phyloP scores from a whole-genome alignment of 2,888 invertebrate species.

The Deroplatys truncata region DNA sequence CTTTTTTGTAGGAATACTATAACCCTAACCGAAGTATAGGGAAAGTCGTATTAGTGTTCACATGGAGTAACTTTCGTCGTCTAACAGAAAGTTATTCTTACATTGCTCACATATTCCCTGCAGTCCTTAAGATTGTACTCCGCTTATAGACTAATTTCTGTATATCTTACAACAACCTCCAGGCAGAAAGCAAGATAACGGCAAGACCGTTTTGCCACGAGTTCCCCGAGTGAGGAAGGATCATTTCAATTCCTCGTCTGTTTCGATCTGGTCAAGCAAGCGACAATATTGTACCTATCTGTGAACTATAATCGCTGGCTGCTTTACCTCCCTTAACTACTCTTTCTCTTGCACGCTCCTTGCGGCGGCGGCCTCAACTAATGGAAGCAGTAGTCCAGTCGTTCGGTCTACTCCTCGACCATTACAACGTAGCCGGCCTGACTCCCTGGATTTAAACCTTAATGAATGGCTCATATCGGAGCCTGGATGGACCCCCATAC shows the following conservation, averaged over 20 bases:
- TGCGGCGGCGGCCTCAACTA: slow-evolving; percentile 17
- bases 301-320: neutral
- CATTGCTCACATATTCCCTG: no score
- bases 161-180: no score
- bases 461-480: slow-evolving; percentile 32
- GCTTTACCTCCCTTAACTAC: neutral
- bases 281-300: neutral
- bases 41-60: no score
- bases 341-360: neutral
- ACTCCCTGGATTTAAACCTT: slow-evolving; percentile 23
- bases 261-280: neutral
- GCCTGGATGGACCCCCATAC: slow-evolving; percentile 26
- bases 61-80: no score
- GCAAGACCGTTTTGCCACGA: no score
- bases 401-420: slow-evolving; percentile 12
- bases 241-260: neutral
- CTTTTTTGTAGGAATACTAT: no score
- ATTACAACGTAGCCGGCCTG: slow-evolving; percentile 17
- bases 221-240: no score
- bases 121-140: no score
- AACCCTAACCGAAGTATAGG: no score
- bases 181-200: no score
- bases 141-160: no score
- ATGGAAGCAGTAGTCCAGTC: slow-evolving; percentile 17
- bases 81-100: no score